Conservation (phyloP, 1,140 invertebrate species). For the Leptopilina clavipes region DNA sequence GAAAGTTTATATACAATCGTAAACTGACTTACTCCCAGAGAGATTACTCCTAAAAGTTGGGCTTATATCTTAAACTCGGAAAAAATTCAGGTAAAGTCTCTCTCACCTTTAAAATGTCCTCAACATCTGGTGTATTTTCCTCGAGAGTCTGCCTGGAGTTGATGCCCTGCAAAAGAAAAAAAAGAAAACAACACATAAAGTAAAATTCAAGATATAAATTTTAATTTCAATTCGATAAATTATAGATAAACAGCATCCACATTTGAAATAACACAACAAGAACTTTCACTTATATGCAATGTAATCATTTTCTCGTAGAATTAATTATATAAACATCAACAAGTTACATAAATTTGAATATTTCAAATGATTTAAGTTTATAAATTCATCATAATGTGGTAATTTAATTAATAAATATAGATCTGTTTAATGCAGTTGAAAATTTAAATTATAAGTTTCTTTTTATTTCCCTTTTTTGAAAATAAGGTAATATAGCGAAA, state of each 20-base stretch:
- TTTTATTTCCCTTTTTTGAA: too few species aligned
- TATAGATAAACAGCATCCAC: too few species aligned
- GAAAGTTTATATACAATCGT: not conserved
- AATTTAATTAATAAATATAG: not conserved
- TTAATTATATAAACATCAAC: conserved; percentile 15
- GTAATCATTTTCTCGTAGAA: not conserved
- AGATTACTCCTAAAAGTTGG: conserved; percentile 15
- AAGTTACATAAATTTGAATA: conserved; percentile 6
- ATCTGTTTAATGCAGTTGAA: not conserved
- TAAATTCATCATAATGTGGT: not conserved
- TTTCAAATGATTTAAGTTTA: not conserved
- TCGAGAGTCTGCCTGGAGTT: conserved; percentile 52
- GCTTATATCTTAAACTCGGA: conserved; percentile 31
- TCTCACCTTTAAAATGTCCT: conserved; percentile 68
- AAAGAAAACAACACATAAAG: not conserved
- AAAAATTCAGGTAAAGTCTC: conserved; percentile 30
- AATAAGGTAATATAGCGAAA: too few species aligned
- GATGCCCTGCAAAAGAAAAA: conserved; percentile 58
- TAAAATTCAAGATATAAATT: too few species aligned
- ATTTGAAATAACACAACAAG: too few species aligned
- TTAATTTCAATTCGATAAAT: too few species aligned
- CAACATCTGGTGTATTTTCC: conserved; percentile 62
- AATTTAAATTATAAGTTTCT: too few species aligned
- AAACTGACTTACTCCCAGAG: not conserved
- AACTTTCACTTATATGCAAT: not conserved